A percentile compares a stretch with the other conserved stretches of the same genome.
These are phyloP conservation scores for Drosophila ogumai DNA, from an alignment of 1,140 invertebrate species.

Conservation along the genomic window DNA sequence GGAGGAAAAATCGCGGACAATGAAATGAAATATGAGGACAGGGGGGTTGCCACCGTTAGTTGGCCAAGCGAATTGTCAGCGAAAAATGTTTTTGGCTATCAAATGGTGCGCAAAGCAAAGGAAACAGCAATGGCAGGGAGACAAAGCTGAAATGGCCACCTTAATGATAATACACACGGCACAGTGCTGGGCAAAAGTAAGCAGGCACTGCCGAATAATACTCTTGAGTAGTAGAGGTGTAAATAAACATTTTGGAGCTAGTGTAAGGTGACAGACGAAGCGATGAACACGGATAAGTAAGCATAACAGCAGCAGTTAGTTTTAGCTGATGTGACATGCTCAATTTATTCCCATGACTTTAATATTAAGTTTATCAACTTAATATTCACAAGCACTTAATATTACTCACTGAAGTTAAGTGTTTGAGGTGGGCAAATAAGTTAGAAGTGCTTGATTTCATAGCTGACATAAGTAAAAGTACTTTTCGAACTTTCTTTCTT, in stretches of 20 bases:
- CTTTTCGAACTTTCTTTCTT: too few relatives aligned
- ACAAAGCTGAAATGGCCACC: conserved; percentile 35
- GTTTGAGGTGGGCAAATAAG: too few relatives aligned
- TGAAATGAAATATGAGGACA: conserved; percentile 69
- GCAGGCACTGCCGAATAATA: neutral
- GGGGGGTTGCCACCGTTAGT: conserved; percentile 23
- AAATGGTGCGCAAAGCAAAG: conserved; percentile 23
- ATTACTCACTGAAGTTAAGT: neutral
- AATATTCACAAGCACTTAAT: conserved; percentile 3
- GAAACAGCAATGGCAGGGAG: neutral
- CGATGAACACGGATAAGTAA: conserved; percentile 43
- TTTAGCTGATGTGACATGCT: conserved; percentile 39
- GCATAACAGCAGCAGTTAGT: conserved; percentile 37
- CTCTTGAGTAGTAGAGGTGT: neutral
- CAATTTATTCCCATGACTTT: conserved; percentile 38
- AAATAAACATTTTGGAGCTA: conserved; percentile 2
- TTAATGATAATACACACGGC: conserved; percentile 35
- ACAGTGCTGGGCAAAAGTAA: conserved; percentile 19
- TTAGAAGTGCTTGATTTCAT: neutral
- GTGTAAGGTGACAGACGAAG: conserved; percentile 16
- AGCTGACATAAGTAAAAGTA: rapidly evolving
- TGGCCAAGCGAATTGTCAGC: conserved; percentile 62
- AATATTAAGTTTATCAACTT: conserved; percentile 18
- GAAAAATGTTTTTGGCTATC: conserved; percentile 61
- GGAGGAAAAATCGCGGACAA: conserved; percentile 50